Evolutionary conservation across 1,140 invertebrate species (phyloP).

Genomic region (Bombus sibiricus): DNA sequence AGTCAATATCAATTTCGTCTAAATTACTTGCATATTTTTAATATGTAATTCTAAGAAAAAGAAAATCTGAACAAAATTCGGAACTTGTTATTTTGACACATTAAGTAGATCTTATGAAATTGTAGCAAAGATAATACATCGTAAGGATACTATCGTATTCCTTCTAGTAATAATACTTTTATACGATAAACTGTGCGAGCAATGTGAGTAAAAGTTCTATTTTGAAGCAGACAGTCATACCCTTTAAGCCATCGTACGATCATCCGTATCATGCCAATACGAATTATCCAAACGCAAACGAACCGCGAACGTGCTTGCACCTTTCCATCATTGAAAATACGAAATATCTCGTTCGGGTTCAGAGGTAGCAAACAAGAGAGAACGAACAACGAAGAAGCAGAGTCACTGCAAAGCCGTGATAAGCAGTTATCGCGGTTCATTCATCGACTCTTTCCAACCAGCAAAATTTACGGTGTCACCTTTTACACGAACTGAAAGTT

Average conservation of each 20-base stretch:
- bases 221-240: neutral
- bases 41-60: too few species aligned
- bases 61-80: too few species aligned
- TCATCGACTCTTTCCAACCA: conserved; percentile 8
- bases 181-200: neutral
- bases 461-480: neutral
- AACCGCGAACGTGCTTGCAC: neutral
- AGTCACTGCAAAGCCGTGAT: neutral
- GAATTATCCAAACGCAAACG: neutral
- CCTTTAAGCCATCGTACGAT: neutral
- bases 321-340: neutral
- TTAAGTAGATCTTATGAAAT: too few species aligned
- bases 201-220: neutral
- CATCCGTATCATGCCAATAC: neutral
- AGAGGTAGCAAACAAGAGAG: neutral
- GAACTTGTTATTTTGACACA: too few species aligned
- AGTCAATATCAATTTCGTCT: too few species aligned
- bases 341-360: too few species aligned
- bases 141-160: too few species aligned
- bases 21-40: too few species aligned
- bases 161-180: too few species aligned
- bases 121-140: too few species aligned
- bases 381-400: neutral
- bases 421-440: neutral
- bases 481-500: conserved; percentile 10